These are phyloP conservation scores for Buphagus erythrorhynchus DNA, from an alignment of 2,797 vertebrate species.

Conservation along the genomic window DNA sequence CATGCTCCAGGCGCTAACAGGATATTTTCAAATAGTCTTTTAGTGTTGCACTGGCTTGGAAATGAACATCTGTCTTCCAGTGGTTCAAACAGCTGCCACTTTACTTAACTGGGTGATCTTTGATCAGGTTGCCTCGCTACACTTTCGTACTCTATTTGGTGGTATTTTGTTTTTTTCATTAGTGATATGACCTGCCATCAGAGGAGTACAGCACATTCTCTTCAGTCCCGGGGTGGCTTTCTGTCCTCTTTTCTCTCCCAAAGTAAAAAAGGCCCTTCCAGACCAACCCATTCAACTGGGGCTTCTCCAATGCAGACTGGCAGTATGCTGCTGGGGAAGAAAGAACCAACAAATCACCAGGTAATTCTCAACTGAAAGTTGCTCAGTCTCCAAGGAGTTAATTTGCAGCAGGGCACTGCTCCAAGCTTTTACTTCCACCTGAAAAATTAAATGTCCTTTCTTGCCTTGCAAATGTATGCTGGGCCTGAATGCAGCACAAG, in stretches of 20 bases:
- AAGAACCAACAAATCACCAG: slow-evolving; percentile 81
- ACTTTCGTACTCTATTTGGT: not conserved
- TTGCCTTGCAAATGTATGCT: not conserved
- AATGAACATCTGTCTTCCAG: not conserved
- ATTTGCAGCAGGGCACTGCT: not conserved
- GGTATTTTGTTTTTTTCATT: not conserved
- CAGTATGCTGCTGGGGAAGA: slow-evolving; percentile 75
- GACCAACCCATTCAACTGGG: slow-evolving; percentile 66
- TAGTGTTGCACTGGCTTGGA: not conserved
- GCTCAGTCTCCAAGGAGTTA: not conserved
- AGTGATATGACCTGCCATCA: slow-evolving; percentile 93
- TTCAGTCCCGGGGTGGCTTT: slow-evolving; percentile 88
- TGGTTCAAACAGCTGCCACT: not conserved
- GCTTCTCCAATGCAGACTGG: slow-evolving; percentile 81
- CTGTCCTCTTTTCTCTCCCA: slow-evolving; percentile 92
- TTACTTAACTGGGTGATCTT: not conserved
- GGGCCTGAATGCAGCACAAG: not conserved
- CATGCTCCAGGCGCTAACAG: not conserved
- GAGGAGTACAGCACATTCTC: slow-evolving; percentile 76
- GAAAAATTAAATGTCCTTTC: not conserved
- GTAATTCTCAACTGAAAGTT: slow-evolving; percentile 69
- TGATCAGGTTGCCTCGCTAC: not conserved
- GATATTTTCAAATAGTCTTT: not conserved
- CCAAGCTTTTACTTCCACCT: not conserved
- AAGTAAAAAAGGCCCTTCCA: slow-evolving; percentile 82